Evolutionary conservation across 2,113 vertebrate species (phyloP), one percentile per base, ranked within the genome.

Genomic region (Melanotaenia duboulayi): DNA sequence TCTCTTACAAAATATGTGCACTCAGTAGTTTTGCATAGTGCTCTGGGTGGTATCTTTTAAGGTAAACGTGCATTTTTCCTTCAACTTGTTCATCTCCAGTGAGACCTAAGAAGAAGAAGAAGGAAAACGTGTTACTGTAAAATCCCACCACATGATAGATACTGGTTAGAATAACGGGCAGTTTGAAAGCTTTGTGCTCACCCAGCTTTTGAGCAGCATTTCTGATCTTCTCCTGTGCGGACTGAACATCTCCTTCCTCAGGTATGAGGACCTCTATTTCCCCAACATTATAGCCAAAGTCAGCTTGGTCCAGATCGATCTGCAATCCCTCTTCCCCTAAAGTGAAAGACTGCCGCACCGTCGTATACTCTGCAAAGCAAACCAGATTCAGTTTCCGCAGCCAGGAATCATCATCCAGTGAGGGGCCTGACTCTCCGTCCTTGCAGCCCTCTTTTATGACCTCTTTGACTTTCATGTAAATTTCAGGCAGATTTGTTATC

Each of bases 11-110:
- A 55, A 93, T 24, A 25, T 90, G 90, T 54, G 63, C 86, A 54
- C 79, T 83, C 20, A 92, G 51, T 23, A 97, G 91, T 62, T 77
- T 89, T 40, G 86, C 68, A 25, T 95, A 96, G 66, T 96, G 94
- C 11, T 89, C 90, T 6, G 95, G 95, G 24, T 86, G 84, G 85
- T 95, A 90, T 79, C 74, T 90, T 83, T 93, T 83, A 19, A 97
- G 93, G 80, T 94, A 96, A 25, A 93, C 88, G 0, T 87, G 49
- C 94, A 97, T 95, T 91, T 97, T 97, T n/a, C 94, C 94, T 7
- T 92, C 86, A 44, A 94, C 87, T 57, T 4, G 88, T 70, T 93
- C 88, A 82, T 93, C 88, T 48, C 56, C 76, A 32, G 68, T 78
- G 57, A 95, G 74, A 81, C 93, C 94, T 95, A 65, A 46, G 25